A percentile compares a stretch with the other conserved stretches of the same genome.
These are phyloP conservation scores for Myotis davidii DNA, from an alignment of 2,113 vertebrate genomes.

Conservation along the genomic window DNA sequence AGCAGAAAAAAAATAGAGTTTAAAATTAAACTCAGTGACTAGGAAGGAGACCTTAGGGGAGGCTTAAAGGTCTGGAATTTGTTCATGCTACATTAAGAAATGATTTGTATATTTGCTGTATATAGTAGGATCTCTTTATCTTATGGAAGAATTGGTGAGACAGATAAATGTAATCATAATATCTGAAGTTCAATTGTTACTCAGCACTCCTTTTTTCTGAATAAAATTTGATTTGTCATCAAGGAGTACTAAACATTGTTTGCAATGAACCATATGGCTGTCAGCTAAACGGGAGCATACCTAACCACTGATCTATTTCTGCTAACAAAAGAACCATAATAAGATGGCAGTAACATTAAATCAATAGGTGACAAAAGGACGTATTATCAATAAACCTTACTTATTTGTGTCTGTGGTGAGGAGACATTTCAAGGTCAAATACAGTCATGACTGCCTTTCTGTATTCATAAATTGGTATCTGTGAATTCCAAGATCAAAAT, in stretches of 20 bases:
- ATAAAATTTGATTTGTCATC: constrained; percentile 49
- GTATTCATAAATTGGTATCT: constrained; percentile 6
- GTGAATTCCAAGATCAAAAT: constrained; percentile 40
- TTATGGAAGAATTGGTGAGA: not conserved
- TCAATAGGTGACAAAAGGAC: constrained; percentile 37
- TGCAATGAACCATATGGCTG: constrained; percentile 24
- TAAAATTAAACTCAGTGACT: constrained; percentile 18
- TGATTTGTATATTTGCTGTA: not conserved
- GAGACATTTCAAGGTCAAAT: constrained; percentile 10
- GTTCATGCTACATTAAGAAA: constrained; percentile 23
- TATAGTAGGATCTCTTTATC: not conserved
- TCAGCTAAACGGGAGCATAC: constrained; percentile 26
- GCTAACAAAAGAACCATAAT: constrained; percentile 9
- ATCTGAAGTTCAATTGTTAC: constrained; percentile 12
- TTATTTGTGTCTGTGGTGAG: not conserved
- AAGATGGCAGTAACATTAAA: not conserved
- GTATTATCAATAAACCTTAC: not conserved
- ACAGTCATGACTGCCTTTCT: constrained; percentile 10
- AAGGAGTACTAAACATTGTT: constrained; percentile 40
- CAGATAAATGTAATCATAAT: constrained; percentile 24
- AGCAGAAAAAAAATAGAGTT: constrained; percentile 34
- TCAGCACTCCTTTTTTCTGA: not conserved
- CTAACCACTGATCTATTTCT: constrained; percentile 42
- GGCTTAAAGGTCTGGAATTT: constrained; percentile 3
- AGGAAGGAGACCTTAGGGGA: not conserved